Evolutionary conservation across 2,888 invertebrate species (phyloP), one percentile per base, ranked within the genome.

Genomic region (Punctoribates punctum): DNA sequence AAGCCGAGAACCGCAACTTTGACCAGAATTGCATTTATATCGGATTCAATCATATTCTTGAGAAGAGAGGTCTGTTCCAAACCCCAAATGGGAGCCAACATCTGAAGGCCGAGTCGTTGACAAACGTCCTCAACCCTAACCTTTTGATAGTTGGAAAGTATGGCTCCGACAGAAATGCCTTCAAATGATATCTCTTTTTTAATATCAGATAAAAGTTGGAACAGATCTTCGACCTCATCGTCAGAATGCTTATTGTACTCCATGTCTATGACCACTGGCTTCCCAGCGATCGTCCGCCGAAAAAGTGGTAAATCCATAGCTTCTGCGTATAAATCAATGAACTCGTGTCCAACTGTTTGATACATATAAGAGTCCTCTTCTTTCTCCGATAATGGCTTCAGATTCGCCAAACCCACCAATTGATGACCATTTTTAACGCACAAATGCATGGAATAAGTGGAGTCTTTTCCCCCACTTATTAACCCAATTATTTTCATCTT

Each of bases 311-410:
- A 85, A 3, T 88, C 92, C 90, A 97, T 92, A 1, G 99, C 97
- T 84, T 94, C 91, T 34, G 96, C 93, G 84, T 96, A 93, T 80
- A 92, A 87, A 80, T 91, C 90, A 79, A 99, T 91, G 23, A 94
- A 95, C 86, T 96, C 93, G 84, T 96, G 94, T 0, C 98, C 99
- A 75, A 99, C 98, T 73, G 96, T 96, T 87, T 99, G 99, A 84
- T 97, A 99, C 99, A 99, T 99, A 83, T 93, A 98, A 83, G 96
- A 96, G 85, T 97, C 96, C 82, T 95, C 84, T 84, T 96, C 96
- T 88, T 92, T 92, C 85, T 85, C 25, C 23, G 67, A 54, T 9
- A 70, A 34, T 17, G 96, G 98, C 86, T 90, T 89, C 81, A 99
- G 88, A 87, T 99, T 98, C 81, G 96, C 98, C 83, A 99, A 86